These are phyloP conservation scores for Ptychochromis oligacanthus DNA, from an alignment of 2,113 vertebrate genomes.

Conservation along the genomic window DNA sequence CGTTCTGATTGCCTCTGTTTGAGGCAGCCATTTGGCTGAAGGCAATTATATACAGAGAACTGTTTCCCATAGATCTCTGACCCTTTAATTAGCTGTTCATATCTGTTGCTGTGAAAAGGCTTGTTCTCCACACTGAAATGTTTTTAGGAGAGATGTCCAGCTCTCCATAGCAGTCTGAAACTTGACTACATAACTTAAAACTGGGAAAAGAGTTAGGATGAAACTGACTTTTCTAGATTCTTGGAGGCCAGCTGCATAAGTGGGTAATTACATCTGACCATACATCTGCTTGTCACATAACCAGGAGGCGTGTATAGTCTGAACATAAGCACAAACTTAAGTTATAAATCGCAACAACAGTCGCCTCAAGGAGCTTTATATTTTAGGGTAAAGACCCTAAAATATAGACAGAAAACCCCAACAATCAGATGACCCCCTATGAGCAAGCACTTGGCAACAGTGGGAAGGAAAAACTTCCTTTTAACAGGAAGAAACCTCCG, in stretches of 20 bases:
- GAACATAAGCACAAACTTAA: not conserved
- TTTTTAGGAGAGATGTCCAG: not conserved
- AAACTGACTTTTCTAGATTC: not conserved
- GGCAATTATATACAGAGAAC: constrained; percentile 5
- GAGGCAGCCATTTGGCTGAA: constrained; percentile 48
- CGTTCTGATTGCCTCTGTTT: constrained; percentile 20
- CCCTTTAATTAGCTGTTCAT: constrained; percentile 14
- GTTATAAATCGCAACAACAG: too few species aligned
- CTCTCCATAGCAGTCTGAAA: not conserved
- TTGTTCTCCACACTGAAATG: not conserved
- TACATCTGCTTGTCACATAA: constrained; percentile 16
- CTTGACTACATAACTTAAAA: not conserved
- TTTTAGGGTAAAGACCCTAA: too few species aligned
- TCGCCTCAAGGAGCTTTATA: too few species aligned
- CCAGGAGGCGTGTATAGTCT: not conserved
- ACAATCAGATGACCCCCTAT: too few species aligned
- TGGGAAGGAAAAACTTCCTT: too few species aligned
- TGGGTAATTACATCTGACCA: not conserved
- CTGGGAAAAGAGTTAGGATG: too few species aligned
- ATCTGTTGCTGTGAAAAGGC: not conserved
- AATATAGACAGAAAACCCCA: too few species aligned
- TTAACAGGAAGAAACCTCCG: too few species aligned
- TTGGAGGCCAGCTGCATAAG: not conserved
- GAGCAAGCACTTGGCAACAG: too few species aligned
- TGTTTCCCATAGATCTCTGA: not conserved